phyloP scores from a whole-genome alignment of 2,113 vertebrate species.

The Phyllostomus hastatus region DNA sequence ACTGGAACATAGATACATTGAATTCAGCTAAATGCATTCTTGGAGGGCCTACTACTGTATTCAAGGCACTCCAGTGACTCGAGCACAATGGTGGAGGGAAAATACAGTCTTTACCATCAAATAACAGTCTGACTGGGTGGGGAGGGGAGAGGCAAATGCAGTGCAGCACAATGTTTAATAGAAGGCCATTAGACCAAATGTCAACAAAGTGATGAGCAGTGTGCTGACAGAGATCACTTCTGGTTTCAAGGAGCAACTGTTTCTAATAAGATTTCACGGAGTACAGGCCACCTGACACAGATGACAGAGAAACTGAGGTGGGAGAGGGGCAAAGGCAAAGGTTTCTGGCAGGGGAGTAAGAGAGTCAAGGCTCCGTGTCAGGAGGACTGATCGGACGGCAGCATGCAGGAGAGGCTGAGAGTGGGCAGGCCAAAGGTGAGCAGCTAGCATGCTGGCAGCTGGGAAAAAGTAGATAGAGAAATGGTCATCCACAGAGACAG shows the following conservation, averaged over 20 bases:
- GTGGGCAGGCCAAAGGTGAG: background rate
- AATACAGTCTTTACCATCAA: background rate
- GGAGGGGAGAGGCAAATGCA: background rate
- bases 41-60: background rate
- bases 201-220: background rate
- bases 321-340: background rate
- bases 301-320: background rate
- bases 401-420: background rate
- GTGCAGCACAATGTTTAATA: background rate
- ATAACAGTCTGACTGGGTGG: background rate
- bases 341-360: background rate
- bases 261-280: background rate
- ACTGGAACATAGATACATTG: background rate
- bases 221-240: background rate
- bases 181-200: background rate
- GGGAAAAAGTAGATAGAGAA: background rate
- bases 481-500: background rate
- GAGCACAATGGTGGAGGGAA: background rate
- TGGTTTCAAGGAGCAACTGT: background rate
- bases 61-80: background rate
- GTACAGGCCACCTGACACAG: background rate
- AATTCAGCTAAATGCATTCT: background rate
- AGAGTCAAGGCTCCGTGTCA: background rate
- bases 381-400: background rate
- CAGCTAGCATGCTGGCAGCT: background rate